Conservation (phyloP, 2,113 vertebrate genomes). For the Aleadryas rufinucha region DNA sequence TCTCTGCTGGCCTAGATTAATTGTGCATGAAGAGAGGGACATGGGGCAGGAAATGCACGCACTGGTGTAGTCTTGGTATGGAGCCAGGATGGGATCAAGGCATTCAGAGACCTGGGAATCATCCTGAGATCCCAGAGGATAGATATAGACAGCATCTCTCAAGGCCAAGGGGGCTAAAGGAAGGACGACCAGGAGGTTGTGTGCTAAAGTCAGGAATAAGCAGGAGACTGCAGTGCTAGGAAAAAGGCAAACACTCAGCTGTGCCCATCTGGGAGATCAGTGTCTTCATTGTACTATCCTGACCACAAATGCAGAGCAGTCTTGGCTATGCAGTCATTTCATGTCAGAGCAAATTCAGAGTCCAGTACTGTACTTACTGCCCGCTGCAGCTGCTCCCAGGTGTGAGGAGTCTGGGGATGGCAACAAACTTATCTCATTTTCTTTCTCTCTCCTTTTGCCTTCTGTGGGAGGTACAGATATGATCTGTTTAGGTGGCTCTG, state of each 20-base stretch:
- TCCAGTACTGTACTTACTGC: not conserved
- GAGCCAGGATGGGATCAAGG: not conserved
- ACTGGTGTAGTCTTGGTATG: too few species aligned
- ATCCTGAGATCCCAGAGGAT: not conserved
- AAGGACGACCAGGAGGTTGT: not conserved
- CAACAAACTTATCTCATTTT: not conserved
- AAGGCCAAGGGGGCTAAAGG: not conserved
- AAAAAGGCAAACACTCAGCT: not conserved
- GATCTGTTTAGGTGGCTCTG: not conserved
- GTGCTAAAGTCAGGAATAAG: not conserved
- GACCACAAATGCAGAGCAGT: not conserved
- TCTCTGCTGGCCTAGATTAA: not conserved
- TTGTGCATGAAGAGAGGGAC: not conserved
- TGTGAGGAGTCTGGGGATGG: not conserved
- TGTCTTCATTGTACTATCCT: rapidly evolving
- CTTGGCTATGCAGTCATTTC: not conserved
- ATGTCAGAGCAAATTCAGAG: not conserved
- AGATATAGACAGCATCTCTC: not conserved
- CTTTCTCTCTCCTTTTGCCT: not conserved
- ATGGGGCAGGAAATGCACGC: not conserved
- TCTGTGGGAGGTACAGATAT: not conserved
- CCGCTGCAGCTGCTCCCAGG: not conserved
- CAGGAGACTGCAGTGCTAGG: not conserved
- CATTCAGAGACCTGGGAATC: not conserved
- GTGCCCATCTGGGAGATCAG: not conserved